Percentiles rank a stretch among this genome's conserved stretches.
These are phyloP conservation scores for Papilio polyxenes DNA, from an alignment of 1,140 invertebrate species.

Conservation along the genomic window DNA sequence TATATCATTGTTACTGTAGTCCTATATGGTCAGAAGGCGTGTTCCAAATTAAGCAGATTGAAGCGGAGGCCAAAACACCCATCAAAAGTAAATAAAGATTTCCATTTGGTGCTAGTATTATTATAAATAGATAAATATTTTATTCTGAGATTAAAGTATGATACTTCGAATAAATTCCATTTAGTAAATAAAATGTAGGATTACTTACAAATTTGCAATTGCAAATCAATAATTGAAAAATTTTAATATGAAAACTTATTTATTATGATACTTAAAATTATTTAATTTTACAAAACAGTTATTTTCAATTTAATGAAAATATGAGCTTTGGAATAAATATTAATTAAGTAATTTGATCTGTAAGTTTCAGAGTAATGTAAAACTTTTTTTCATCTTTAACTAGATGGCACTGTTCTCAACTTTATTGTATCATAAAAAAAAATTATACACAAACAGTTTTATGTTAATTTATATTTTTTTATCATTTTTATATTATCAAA, in stretches of 20 bases:
- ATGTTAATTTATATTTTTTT: neutral
- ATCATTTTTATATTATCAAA: neutral
- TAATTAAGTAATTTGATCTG: neutral
- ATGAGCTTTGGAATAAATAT: neutral
- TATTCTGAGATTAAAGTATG: too few relatives aligned
- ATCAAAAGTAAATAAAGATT: too few relatives aligned
- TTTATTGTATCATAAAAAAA: neutral
- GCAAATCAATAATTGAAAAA: neutral
- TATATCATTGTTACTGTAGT: too few relatives aligned
- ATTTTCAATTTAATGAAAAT: neutral
- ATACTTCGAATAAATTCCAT: too few relatives aligned
- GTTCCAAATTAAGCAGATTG: too few relatives aligned
- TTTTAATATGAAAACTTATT: neutral
- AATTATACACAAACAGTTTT: neutral
- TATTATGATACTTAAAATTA: neutral
- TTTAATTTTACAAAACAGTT: neutral
- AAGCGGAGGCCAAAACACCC: too few relatives aligned
- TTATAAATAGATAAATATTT: too few relatives aligned
- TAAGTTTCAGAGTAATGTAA: neutral
- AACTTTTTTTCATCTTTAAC: conserved; percentile 26
- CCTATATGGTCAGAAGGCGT: too few relatives aligned
- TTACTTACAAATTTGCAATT: too few relatives aligned
- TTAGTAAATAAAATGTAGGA: too few relatives aligned
- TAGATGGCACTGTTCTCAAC: neutral
- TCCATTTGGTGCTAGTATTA: too few relatives aligned